Conservation (phyloP, 2,113 vertebrate species). For the Bombycilla garrulus region DNA sequence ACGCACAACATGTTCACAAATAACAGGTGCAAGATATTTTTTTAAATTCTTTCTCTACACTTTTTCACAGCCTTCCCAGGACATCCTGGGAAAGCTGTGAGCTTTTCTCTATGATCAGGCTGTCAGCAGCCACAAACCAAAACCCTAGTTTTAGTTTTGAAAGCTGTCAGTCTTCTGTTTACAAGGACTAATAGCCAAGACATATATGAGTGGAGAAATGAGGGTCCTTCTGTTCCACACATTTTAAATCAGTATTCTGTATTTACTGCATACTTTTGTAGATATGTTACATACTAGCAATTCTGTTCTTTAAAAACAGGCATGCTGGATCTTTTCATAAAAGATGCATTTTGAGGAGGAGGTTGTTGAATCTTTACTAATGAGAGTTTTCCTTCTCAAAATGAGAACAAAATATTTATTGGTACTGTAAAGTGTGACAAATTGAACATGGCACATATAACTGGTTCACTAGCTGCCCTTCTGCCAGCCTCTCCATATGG, state of each 20-base stretch:
- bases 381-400: not conserved
- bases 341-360: not conserved
- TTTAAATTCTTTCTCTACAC: no score
- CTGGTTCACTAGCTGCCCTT: slow-evolving; percentile 69
- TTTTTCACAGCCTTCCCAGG: no score
- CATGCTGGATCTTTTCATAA: not conserved
- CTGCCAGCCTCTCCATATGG: slow-evolving; percentile 62
- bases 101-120: no score
- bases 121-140: not conserved
- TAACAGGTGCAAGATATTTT: no score
- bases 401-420: not conserved
- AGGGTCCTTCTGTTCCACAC: rapidly evolving
- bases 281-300: rapidly evolving
- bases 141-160: not conserved
- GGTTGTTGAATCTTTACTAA: not conserved
- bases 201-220: not conserved
- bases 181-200: not conserved
- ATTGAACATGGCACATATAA: slow-evolving; percentile 53
- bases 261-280: not conserved
- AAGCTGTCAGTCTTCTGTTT: not conserved
- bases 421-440: slow-evolving; percentile 31
- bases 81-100: no score
- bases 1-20: no score
- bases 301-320: not conserved
- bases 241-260: rapidly evolving